Conservation (phyloP, 2,888 invertebrate genomes). For the Halocaridina rubra region DNA sequence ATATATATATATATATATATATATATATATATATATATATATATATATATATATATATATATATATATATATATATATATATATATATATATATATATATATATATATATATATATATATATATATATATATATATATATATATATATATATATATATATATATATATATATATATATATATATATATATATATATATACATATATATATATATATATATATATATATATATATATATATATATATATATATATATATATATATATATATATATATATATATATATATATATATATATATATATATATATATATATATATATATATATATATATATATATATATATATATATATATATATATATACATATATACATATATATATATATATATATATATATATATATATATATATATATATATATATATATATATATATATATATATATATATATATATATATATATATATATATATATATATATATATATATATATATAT, state of each 20-base stretch:
- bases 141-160: slow-evolving; percentile 6
- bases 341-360: background rate
- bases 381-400: background rate
- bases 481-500: background rate
- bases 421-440: background rate
- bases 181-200: slow-evolving; percentile 11
- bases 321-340: background rate
- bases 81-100: slow-evolving; percentile 16
- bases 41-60: background rate
- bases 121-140: slow-evolving; percentile 2
- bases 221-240: slow-evolving; percentile 17
- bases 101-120: slow-evolving; percentile 14
- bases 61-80: slow-evolving; percentile 25
- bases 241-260: background rate
- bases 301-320: background rate
- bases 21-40: slow-evolving; percentile 1
- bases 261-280: background rate
- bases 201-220: background rate
- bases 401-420: background rate
- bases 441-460: background rate
- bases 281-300: slow-evolving; percentile 7
- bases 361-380: too few species aligned
- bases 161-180: slow-evolving; percentile 9
- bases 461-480: background rate
- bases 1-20: background rate